phyloP scores from a whole-genome alignment of 2,797 vertebrate species.

The Buceros bicornis region DNA sequence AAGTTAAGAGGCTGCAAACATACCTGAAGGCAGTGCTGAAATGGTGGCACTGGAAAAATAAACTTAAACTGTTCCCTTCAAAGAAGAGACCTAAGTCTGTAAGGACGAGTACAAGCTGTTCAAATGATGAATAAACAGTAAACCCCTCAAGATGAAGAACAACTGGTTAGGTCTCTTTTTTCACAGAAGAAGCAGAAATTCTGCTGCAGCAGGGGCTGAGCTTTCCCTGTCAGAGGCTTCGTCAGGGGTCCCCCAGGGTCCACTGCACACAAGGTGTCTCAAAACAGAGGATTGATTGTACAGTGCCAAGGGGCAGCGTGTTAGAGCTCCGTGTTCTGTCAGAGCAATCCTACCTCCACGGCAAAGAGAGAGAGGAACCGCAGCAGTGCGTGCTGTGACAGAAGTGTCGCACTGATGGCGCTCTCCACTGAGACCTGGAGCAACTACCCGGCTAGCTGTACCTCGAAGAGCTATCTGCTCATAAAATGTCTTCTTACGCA shows the following conservation, averaged over 20 bases:
- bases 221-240: background rate
- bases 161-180: background rate
- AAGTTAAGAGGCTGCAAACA: background rate
- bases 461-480: background rate
- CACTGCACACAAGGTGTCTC: background rate
- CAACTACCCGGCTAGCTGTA: conserved; percentile 27
- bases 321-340: background rate
- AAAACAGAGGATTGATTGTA: background rate
- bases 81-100: background rate
- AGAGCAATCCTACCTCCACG: background rate
- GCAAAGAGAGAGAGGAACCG: background rate
- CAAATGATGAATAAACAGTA: background rate
- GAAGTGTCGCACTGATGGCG: background rate
- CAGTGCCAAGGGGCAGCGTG: background rate
- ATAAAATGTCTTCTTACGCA: background rate
- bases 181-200: background rate
- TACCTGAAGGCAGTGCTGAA: background rate
- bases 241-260: background rate
- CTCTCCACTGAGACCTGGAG: conserved; percentile 11
- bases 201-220: background rate
- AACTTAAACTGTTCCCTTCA: background rate
- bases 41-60: background rate
- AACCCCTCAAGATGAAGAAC: background rate
- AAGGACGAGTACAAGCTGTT: background rate
- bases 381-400: background rate